Evolutionary conservation across 30 jellyfish, hydroid and myxozoan species (phyloP).

Genomic region (Pelagia noctiluca): DNA sequence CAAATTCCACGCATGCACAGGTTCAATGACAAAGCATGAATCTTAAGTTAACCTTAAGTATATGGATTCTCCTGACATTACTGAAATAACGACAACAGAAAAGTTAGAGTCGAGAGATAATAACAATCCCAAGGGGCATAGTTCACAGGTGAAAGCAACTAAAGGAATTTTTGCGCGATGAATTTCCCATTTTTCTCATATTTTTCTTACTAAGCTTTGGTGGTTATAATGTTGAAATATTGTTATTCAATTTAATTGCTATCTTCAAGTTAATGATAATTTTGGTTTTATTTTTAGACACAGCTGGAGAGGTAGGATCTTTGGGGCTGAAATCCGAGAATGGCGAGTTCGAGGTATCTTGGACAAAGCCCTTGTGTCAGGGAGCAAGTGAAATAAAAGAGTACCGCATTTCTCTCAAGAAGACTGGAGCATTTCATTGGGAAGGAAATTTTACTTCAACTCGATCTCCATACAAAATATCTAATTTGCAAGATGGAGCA

Average conservation of each 20-base stretch:
- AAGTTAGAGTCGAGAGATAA: too few relatives aligned
- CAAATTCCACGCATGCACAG: too few relatives aligned
- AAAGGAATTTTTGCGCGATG: too few relatives aligned
- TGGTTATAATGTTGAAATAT: too few relatives aligned
- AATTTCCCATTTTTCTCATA: too few relatives aligned
- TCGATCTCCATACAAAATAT: background rate
- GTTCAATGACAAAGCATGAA: too few relatives aligned
- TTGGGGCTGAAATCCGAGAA: background rate
- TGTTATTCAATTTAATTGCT: too few relatives aligned
- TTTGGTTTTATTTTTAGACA: background rate
- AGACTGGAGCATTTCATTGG: constrained; percentile 17
- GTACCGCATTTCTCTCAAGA: constrained; percentile 5
- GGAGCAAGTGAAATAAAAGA: background rate
- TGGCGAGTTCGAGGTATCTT: constrained; percentile 5
- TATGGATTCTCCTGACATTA: too few relatives aligned
- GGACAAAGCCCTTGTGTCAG: constrained; percentile 21
- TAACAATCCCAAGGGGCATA: too few relatives aligned
- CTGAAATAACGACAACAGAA: too few relatives aligned
- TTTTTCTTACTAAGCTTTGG: background rate
- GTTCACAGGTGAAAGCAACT: too few relatives aligned
- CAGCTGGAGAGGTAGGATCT: constrained; percentile 1
- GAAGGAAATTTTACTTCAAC: background rate
- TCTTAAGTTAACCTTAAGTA: too few relatives aligned
- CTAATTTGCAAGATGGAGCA: background rate
- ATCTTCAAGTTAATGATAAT: background rate